A percentile compares a stretch with the other conserved stretches of the same genome.
phyloP scores from a whole-genome alignment of 1,140 invertebrate species.

The Hyles vespertilio region DNA sequence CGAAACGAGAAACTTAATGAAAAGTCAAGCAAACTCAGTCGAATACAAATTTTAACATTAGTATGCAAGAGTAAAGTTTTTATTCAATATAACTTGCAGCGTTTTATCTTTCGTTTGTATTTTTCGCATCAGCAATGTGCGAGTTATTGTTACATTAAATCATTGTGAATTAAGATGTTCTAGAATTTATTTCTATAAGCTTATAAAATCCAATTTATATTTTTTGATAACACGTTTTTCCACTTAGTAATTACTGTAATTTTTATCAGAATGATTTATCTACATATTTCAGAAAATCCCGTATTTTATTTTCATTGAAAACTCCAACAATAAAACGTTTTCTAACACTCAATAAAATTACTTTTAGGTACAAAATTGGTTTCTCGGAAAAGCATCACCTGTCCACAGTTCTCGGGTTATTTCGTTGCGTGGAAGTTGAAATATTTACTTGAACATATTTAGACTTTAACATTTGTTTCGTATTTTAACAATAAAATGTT shows the following conservation, averaged over 20 bases:
- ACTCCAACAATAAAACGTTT: slow-evolving; percentile 5
- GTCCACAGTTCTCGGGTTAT: too few relatives aligned
- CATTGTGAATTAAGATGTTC: not conserved
- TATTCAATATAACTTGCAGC: slow-evolving; percentile 69
- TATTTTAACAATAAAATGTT: too few relatives aligned
- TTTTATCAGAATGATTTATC: too few relatives aligned
- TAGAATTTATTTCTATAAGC: not conserved
- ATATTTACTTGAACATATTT: too few relatives aligned
- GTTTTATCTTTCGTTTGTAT: slow-evolving; percentile 62
- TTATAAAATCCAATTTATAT: not conserved
- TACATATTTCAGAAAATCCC: too few relatives aligned
- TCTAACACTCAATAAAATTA: slow-evolving; percentile 10
- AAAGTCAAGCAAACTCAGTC: slow-evolving; percentile 67
- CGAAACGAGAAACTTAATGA: slow-evolving; percentile 66
- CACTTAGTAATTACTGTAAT: too few relatives aligned
- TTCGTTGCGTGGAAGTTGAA: too few relatives aligned
- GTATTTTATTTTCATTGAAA: too few relatives aligned
- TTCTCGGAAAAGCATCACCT: too few relatives aligned
- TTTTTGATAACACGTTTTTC: too few relatives aligned
- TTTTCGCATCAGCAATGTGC: slow-evolving; percentile 51
- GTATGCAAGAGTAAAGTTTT: slow-evolving; percentile 71
- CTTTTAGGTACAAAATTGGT: too few relatives aligned
- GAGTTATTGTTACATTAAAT: slow-evolving; percentile 38
- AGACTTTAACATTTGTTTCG: too few relatives aligned
- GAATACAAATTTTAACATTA: slow-evolving; percentile 71